Conservation (phyloP, 30 jellyfish, hydroid and myxozoan genomes). For the Turritopsis dohrnii region DNA sequence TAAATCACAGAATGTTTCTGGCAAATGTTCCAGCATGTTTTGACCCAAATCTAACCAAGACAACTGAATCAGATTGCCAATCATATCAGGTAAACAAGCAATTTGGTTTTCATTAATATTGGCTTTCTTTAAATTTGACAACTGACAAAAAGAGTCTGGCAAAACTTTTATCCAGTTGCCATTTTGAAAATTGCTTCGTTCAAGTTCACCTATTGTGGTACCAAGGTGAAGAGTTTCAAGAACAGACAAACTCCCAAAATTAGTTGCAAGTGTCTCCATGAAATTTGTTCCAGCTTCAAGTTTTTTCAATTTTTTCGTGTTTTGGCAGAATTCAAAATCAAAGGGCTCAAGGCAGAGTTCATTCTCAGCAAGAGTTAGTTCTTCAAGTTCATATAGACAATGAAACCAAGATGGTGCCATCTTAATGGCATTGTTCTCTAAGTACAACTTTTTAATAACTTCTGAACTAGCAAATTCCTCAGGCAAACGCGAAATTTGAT, state of each 20-base stretch:
- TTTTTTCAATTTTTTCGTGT: conserved; percentile 22
- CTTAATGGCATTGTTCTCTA: conserved; percentile 53
- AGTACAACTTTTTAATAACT: conserved; percentile 42
- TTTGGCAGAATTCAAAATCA: conserved; percentile 44
- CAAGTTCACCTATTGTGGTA: conserved; percentile 74
- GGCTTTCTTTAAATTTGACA: conserved; percentile 33
- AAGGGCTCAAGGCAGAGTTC: conserved; percentile 42
- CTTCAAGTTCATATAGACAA: conserved; percentile 47
- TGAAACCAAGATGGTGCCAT: conserved; percentile 70
- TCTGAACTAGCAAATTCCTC: conserved; percentile 31
- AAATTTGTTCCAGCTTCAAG: conserved; percentile 68
- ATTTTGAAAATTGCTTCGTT: conserved; percentile 80
- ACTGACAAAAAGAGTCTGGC: conserved; percentile 64
- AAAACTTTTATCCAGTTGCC: conserved; percentile 71
- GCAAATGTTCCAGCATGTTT: conserved; percentile 56
- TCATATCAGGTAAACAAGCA: conserved; percentile 35
- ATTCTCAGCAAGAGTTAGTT: conserved; percentile 49
- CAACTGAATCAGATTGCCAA: conserved; percentile 52
- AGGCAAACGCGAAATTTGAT: conserved; percentile 44
- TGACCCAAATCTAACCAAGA: conserved; percentile 91
- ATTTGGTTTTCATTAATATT: conserved; percentile 84
- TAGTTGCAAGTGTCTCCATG: conserved; percentile 49
- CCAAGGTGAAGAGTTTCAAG: conserved; percentile 62
- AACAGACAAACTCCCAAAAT: conserved; percentile 53
- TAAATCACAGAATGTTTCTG: conserved; percentile 64